phyloP scores from a whole-genome alignment of 2,888 invertebrate genomes.

The Hirtodrosophila histrioides region DNA sequence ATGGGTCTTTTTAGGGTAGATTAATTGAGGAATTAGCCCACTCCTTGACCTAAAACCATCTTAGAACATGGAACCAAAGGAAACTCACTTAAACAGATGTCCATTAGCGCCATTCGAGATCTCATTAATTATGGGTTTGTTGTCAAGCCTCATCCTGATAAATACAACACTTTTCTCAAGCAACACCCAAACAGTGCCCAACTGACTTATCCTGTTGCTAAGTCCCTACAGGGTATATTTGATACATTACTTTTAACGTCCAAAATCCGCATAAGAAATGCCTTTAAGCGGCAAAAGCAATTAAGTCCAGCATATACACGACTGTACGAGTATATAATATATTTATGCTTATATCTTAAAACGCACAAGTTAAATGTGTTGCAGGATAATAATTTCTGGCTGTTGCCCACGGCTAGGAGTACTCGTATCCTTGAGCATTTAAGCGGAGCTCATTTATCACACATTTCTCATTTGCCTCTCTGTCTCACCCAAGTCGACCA shows the following conservation, averaged over 20 bases:
- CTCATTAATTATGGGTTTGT: constrained; percentile 53
- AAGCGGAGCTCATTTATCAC: constrained; percentile 76
- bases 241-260: constrained; percentile 8
- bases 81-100: neutral
- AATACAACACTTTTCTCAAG: constrained; percentile 56
- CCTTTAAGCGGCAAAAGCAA: constrained; percentile 49
- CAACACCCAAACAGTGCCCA: constrained; percentile 21
- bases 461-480: constrained; percentile 70
- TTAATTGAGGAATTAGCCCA: constrained; percentile 9
- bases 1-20: constrained; percentile 3
- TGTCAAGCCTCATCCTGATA: constrained; percentile 59
- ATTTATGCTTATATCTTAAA: constrained; percentile 34
- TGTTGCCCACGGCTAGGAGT: constrained; percentile 31
- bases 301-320: constrained; percentile 38
- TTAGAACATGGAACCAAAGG: constrained; percentile 2
- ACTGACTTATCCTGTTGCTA: constrained; percentile 7
- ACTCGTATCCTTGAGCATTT: constrained; percentile 55
- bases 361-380: constrained; percentile 14
- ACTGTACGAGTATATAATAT: constrained; percentile 4
- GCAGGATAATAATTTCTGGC: constrained; percentile 46
- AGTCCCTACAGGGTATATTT: neutral
- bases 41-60: constrained; percentile 16
- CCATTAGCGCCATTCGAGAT: constrained; percentile 39
- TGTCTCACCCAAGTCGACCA: constrained; percentile 49
- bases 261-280: constrained; percentile 12